Base-by-base conservation (phyloP, 2,113 vertebrate genomes). In the Aepyceros melampus region DNA sequence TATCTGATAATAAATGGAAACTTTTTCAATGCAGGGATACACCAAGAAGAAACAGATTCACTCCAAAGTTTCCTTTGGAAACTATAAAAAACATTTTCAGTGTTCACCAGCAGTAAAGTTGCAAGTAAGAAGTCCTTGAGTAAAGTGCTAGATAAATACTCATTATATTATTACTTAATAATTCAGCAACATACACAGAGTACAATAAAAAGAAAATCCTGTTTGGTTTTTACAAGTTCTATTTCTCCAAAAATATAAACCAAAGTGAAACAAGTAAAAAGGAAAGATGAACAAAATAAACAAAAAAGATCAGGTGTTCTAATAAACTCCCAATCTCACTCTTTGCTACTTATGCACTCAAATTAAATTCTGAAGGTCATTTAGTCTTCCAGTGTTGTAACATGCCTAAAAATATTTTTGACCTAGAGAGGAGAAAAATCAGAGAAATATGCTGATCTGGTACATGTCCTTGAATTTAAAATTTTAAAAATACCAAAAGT, bases 91-190 rank as follows among this genome's bases (percentile, higher is more conserved):
- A 85, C 25, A 94, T 95, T 97, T 97, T 43, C 49, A n/a, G 13
- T 67, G 15, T 88, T 96, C 95, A 91, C 87, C 31, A 51, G 58
- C 58, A 82, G 7, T n/a, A 17, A 7, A 84, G 15, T 76, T 64
- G 78, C 43, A 86, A 92, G 95, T 82, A 97, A 93, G 43, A 82
- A 78, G 60, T 91, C 67, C 81, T 91, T 94, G 85, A 97, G 94
- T 60, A 98, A 92, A 94, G 64, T 2, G 31, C 49, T 84, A 82
- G 67, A 25, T 85, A 93, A 97, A 40, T 91, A 67, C 49, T 92
- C 67, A 8, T 62, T 82, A 81, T 2, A 82, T 86, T 56, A 88
- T 95, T 78, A 96, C 45, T 97, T 96, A 97, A 95, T 96, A 96
- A 97, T 97, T 97, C 36, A 97, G 56, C n/a, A 88, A 94, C 9